Evolutionary conservation across 2,888 invertebrate species (phyloP), one percentile per base, ranked within the genome.

Genomic region (Drosophila mulleri): DNA sequence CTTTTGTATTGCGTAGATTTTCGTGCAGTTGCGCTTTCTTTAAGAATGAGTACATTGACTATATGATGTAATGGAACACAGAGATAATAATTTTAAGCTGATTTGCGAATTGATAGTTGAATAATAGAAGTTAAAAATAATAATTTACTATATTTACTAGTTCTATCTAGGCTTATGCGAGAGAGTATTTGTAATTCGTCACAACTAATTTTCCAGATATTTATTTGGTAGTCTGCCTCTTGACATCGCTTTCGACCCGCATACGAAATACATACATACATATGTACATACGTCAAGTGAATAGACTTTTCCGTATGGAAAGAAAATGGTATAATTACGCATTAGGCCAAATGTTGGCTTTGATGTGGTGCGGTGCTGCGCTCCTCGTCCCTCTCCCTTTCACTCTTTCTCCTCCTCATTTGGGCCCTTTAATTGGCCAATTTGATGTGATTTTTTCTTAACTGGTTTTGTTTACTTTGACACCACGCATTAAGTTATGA

Each of bases 341-440:
- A 74, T 74, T 78, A 45, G 67, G 62, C 62, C 47, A 23, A 41
- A 41, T n/a, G 32, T 72, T 74, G 52, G 60, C 68, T 71, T 68
- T 75, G 67, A 75, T 75, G 78, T 78, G 79, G 57, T 66, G 45
- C 41, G 58, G 47, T 47, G 62, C 7, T 35, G 32, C 8, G 0
- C 45, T 29, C 35, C 20, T 14, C 20, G 1, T 9, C 26, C n/a
- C n/a, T n/a, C 26, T 6, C 48, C 2, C 5, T n/a, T 4, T 12
- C 14, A 7, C 20, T 23, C 41, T n/a, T 41, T 12, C 14, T 16
- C 16, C 6, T 12, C 2, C 16, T 16, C 16, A 1, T 73, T 76
- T 81, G 45, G 59, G 47, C 65, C 72, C 66, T 74, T 86, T 86
- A 83, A 83, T 83, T 83, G 83, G 83, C 84, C 87, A 83, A 83